phyloP scores from a whole-genome alignment of 30 jellyfish, hydroid and myxozoan species.

The Kudoa iwatai region DNA sequence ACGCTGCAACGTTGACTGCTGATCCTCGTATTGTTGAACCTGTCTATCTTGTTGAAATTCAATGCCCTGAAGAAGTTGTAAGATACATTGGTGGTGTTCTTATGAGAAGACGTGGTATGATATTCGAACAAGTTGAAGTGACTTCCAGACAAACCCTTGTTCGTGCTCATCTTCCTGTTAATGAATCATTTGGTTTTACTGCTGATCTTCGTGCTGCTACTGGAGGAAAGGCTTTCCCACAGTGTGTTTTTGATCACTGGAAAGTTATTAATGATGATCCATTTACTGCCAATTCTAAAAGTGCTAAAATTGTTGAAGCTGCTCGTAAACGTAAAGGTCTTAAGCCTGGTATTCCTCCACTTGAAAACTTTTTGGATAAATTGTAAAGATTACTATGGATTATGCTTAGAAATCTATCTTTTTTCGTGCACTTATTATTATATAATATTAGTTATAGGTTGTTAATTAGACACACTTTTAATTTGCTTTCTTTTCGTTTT shows the following conservation, averaged over 20 bases:
- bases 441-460: too few relatives aligned
- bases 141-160: conserved; percentile 42
- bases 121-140: conserved; percentile 23
- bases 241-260: conserved; percentile 92
- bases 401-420: too few relatives aligned
- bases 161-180: conserved; percentile 66
- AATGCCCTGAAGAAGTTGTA: conserved; percentile 55
- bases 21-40: conserved; percentile 80
- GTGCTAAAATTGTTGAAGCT: conserved; percentile 12
- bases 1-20: conserved; percentile 59
- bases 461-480: too few relatives aligned
- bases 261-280: conserved; percentile 40
- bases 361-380: conserved; percentile 39
- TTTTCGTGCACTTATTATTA: too few relatives aligned
- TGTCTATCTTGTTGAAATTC: conserved; percentile 58
- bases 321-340: conserved; percentile 76
- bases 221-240: conserved; percentile 95
- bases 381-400: too few relatives aligned
- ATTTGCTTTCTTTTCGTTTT: too few relatives aligned
- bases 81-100: conserved; percentile 44
- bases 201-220: conserved; percentile 69
- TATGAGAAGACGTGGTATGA: conserved; percentile 71
- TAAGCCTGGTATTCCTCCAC: conserved; percentile 33
- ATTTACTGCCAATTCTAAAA: conserved; percentile 7
- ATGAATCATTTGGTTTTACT: conserved; percentile 85